Percentiles rank a stretch among this genome's conserved stretches.
phyloP scores from a whole-genome alignment of 2,888 invertebrate species.

The Tolmerus cingulatus region DNA sequence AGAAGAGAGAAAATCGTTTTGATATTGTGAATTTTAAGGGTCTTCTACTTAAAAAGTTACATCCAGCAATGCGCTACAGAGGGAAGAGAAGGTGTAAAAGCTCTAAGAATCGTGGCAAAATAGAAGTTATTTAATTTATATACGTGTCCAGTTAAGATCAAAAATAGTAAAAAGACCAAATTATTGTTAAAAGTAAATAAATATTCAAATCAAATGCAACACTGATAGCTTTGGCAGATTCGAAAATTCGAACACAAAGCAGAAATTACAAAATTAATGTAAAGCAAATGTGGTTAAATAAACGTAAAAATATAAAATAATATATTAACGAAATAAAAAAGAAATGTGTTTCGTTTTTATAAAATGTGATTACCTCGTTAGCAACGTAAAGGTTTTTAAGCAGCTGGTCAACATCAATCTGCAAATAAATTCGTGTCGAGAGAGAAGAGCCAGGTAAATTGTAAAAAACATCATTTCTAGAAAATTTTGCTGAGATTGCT shows the following conservation, averaged over 20 bases:
- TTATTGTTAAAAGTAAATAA: not conserved
- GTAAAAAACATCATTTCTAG: slow-evolving; percentile 50
- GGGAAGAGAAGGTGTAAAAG: not conserved
- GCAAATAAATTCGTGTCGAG: slow-evolving; percentile 54
- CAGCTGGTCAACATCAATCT: slow-evolving; percentile 67
- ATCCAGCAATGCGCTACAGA: not conserved
- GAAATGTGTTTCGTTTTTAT: not conserved
- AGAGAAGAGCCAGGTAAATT: slow-evolving; percentile 51
- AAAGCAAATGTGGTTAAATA: not conserved
- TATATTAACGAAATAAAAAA: not conserved
- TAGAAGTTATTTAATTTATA: not conserved
- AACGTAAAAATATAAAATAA: slow-evolving; percentile 23
- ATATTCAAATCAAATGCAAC: not conserved
- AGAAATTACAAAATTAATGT: not conserved
- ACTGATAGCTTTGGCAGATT: slow-evolving; percentile 27
- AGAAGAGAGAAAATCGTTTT: not conserved
- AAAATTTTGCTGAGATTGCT: slow-evolving; percentile 3
- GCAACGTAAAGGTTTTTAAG: slow-evolving; percentile 66
- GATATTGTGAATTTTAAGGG: not conserved
- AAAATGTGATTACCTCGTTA: slow-evolving; percentile 63
- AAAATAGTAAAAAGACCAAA: slow-evolving; percentile 39
- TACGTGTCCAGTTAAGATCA: not conserved
- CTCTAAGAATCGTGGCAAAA: not conserved
- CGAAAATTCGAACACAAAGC: not conserved
- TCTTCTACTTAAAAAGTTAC: not conserved